Evolutionary conservation across 2,113 vertebrate genomes (phyloP).

Genomic region (Corvus moneduloides): DNA sequence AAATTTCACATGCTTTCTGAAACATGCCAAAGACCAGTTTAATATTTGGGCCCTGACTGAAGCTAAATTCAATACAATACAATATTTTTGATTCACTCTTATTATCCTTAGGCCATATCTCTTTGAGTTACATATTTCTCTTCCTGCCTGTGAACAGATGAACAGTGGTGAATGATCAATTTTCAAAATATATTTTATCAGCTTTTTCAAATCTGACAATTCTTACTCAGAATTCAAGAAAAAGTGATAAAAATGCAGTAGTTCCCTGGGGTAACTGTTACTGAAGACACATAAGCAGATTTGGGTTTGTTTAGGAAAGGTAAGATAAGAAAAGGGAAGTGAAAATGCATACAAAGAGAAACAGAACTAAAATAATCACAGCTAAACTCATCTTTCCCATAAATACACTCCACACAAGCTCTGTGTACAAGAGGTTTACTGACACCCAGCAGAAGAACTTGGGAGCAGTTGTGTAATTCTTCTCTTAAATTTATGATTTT

Average conservation of each 20-base stretch:
- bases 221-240: slow-evolving; percentile 53
- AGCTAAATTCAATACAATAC: background rate
- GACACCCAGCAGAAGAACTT: background rate
- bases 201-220: slow-evolving; percentile 38
- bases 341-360: background rate
- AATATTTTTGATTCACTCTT: background rate
- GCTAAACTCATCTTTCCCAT: background rate
- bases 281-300: background rate
- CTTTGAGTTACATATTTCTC: background rate
- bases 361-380: background rate
- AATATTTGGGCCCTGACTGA: background rate
- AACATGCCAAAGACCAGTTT: background rate
- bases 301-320: background rate
- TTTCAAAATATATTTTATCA: slow-evolving; percentile 48
- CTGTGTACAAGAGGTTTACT: background rate
- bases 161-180: background rate
- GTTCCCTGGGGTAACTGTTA: slow-evolving; percentile 22
- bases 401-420: background rate
- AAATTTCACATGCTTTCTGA: background rate
- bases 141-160: background rate
- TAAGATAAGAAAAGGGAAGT: background rate
- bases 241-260: slow-evolving; percentile 39
- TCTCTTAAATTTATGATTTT: background rate
- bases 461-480: background rate
- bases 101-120: background rate